Evolutionary conservation across 2,888 invertebrate genomes (phyloP).

Genomic region (Malachius bipustulatus): DNA sequence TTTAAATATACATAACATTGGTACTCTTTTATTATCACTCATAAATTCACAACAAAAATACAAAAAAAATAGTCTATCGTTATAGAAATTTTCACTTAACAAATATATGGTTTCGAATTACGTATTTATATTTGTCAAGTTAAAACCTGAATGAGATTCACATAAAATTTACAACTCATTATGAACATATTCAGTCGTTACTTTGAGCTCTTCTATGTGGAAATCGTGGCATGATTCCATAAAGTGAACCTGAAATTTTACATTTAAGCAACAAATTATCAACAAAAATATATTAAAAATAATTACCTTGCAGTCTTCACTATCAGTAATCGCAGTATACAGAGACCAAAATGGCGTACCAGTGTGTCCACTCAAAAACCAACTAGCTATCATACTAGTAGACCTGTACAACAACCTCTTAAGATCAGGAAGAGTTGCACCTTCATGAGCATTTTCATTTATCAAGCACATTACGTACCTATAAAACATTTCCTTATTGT

Average conservation of each 20-base stretch:
- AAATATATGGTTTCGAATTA: too few relatives aligned
- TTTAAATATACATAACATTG: too few relatives aligned
- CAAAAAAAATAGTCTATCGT: too few relatives aligned
- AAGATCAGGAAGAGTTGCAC: slow-evolving; percentile 49
- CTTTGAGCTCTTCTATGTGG: slow-evolving; percentile 70
- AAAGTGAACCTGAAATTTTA: slow-evolving; percentile 47
- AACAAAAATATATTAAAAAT: too few relatives aligned
- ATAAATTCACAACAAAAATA: too few relatives aligned
- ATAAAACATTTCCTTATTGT: slow-evolving; percentile 13
- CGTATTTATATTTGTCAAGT: too few relatives aligned
- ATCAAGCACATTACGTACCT: slow-evolving; percentile 65
- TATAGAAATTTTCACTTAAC: too few relatives aligned
- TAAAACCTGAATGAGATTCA: too few relatives aligned
- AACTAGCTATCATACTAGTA: slow-evolving; percentile 64
- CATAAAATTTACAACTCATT: slow-evolving; percentile 64
- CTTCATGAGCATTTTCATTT: slow-evolving; percentile 47
- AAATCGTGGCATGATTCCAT: slow-evolving; percentile 65
- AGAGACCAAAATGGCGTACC: slow-evolving; percentile 68
- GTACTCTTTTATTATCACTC: too few relatives aligned
- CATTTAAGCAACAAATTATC: too few relatives aligned
- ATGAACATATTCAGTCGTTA: slow-evolving; percentile 71
- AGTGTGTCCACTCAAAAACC: slow-evolving; percentile 62
- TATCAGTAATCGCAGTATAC: slow-evolving; percentile 61
- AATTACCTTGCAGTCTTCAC: slow-evolving; percentile 63
- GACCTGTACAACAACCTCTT: slow-evolving; percentile 60